These are phyloP conservation scores for Apamea epomidion DNA, from an alignment of 2,888 invertebrate genomes.

Conservation along the genomic window DNA sequence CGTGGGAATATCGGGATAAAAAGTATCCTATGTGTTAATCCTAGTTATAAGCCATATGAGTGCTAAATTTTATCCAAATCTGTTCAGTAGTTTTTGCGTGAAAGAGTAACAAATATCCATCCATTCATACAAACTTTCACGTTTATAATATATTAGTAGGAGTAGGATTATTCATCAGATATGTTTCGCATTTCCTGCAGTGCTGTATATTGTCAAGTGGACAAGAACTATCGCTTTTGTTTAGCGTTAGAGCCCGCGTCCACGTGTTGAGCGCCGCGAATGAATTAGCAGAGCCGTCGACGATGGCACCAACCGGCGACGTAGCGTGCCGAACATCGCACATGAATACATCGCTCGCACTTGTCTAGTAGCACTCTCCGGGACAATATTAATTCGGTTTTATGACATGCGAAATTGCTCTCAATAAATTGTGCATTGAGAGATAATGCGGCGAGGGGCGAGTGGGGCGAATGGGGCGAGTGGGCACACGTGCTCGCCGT, in stretches of 20 bases:
- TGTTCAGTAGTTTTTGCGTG: no score
- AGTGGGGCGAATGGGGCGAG: conserved; percentile 34
- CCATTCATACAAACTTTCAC: no score
- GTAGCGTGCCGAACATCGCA: neutral
- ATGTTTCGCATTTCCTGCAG: conserved; percentile 39
- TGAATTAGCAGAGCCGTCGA: conserved; percentile 50
- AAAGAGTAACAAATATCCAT: no score
- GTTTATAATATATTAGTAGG: no score
- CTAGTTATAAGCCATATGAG: no score
- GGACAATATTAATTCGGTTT: conserved; percentile 86
- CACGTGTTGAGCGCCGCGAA: conserved; percentile 57
- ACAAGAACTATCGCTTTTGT: conserved; percentile 36
- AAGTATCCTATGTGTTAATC: no score
- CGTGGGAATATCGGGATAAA: no score
- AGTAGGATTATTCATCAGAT: conserved; percentile 38
- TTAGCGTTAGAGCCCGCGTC: conserved; percentile 21
- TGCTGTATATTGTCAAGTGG: conserved; percentile 30
- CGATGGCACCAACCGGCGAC: conserved; percentile 53
- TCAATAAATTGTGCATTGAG: conserved; percentile 86
- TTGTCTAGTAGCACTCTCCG: conserved; percentile 52
- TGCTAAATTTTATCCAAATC: no score
- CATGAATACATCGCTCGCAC: conserved; percentile 31
- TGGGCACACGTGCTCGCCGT: conserved; percentile 82
- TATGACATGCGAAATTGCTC: conserved; percentile 90
- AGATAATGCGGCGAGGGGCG: conserved; percentile 65